phyloP scores from a whole-genome alignment of 1,140 invertebrate genomes.

The Lepidostoma basale region DNA sequence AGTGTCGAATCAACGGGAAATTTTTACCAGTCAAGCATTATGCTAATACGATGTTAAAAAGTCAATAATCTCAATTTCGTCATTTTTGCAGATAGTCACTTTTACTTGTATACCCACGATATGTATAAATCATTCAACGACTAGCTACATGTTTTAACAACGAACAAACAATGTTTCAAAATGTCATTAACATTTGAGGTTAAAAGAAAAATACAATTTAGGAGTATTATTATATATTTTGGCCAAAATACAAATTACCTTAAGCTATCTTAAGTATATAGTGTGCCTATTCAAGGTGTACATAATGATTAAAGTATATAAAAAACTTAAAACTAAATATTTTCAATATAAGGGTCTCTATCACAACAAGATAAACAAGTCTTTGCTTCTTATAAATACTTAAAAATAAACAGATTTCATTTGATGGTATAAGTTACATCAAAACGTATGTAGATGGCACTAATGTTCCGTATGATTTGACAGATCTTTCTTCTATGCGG shows the following conservation, averaged over 20 bases:
- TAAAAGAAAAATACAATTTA: too few species aligned
- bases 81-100: too few species aligned
- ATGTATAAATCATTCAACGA: too few species aligned
- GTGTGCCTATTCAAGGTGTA: not conserved
- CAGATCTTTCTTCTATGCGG: not conserved
- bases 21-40: too few species aligned
- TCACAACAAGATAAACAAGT: slow-evolving; percentile 45
- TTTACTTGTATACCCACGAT: too few species aligned
- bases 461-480: not conserved
- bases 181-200: too few species aligned
- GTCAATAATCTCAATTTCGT: too few species aligned
- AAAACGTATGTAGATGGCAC: not conserved
- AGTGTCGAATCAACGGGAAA: too few species aligned
- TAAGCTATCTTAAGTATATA: not conserved
- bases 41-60: too few species aligned
- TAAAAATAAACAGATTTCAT: slow-evolving; percentile 5
- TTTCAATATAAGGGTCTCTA: slow-evolving; percentile 42
- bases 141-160: too few species aligned
- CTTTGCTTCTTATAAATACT: slow-evolving; percentile 35
- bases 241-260: slow-evolving; percentile 45
- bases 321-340: slow-evolving; percentile 29
- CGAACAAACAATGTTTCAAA: too few species aligned
- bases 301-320: not conserved
- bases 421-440: not conserved
- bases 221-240: slow-evolving; percentile 46